Evolutionary conservation across 1,140 invertebrate genomes (phyloP).

Genomic region (Pentalonia nigronervosa): DNA sequence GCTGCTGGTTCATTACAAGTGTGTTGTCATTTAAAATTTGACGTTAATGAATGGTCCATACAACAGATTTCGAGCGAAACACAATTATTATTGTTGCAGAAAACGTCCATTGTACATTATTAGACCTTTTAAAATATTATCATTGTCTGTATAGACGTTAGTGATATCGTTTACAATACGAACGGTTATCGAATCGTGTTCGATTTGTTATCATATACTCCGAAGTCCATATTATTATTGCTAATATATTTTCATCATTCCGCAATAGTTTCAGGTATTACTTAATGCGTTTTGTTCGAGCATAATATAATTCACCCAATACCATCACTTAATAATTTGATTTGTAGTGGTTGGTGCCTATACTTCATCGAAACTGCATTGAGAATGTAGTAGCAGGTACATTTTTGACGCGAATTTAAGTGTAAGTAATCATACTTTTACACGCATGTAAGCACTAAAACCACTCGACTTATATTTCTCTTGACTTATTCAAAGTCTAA

Average conservation of each 20-base stretch:
- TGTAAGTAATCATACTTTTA: not conserved
- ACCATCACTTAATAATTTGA: not conserved
- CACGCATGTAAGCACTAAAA: not conserved
- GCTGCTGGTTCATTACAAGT: not conserved
- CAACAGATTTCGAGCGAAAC: not conserved
- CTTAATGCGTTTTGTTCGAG: not conserved
- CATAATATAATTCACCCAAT: not conserved
- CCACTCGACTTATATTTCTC: not conserved
- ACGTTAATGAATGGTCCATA: not conserved
- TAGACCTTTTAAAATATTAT: no score
- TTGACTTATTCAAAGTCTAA: no score
- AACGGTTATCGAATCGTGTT: not conserved
- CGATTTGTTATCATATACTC: not conserved
- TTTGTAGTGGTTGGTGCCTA: not conserved
- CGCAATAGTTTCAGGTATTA: not conserved
- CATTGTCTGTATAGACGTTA: not conserved
- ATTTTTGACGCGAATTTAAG: not conserved
- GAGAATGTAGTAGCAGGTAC: not conserved
- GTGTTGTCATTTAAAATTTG: not conserved
- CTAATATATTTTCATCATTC: not conserved
- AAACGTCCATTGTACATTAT: no score
- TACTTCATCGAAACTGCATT: not conserved
- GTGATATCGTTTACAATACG: not conserved
- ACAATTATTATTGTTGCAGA: not conserved
- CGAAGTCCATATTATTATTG: not conserved